phyloP scores from a whole-genome alignment of 2,888 invertebrate genomes.

The Sphaerophoria rueppellii region DNA sequence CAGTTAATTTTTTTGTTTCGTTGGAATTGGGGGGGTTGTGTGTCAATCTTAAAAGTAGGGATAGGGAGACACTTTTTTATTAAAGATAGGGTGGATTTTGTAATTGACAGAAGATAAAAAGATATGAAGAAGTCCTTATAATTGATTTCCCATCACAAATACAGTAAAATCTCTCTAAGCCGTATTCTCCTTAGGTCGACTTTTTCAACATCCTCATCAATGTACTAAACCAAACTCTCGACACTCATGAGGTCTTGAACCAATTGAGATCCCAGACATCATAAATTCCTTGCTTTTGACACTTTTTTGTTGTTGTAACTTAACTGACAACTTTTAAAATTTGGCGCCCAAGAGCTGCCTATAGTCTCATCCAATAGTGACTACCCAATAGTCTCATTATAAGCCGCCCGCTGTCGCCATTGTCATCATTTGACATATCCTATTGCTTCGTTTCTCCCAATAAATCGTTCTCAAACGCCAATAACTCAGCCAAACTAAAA shows the following conservation, averaged over 20 bases:
- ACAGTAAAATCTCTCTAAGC: too few relatives aligned
- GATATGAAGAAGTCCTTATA: too few relatives aligned
- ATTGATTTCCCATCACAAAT: too few relatives aligned
- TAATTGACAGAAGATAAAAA: too few relatives aligned
- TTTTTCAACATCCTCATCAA: too few relatives aligned
- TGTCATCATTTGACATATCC: not conserved
- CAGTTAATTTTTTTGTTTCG: slow-evolving; percentile 56
- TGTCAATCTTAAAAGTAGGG: not conserved
- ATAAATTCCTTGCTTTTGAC: too few relatives aligned
- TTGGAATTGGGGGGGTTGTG: slow-evolving; percentile 23
- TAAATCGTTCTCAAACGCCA: slow-evolving; percentile 32
- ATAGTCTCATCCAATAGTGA: not conserved
- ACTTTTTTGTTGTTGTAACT: too few relatives aligned
- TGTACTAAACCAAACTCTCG: too few relatives aligned
- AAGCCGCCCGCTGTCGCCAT: not conserved
- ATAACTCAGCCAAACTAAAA: slow-evolving; percentile 56
- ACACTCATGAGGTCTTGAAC: too few relatives aligned
- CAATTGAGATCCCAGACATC: too few relatives aligned
- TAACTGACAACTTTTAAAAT: too few relatives aligned
- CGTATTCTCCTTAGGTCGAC: too few relatives aligned
- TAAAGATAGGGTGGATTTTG: not conserved
- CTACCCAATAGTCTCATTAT: slow-evolving; percentile 1
- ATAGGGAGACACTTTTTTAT: not conserved
- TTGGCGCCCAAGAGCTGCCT: not conserved
- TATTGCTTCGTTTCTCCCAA: slow-evolving; percentile 9